These are phyloP conservation scores for Cyprinodon tularosa DNA, from an alignment of 2,113 vertebrate species.

Conservation along the genomic window DNA sequence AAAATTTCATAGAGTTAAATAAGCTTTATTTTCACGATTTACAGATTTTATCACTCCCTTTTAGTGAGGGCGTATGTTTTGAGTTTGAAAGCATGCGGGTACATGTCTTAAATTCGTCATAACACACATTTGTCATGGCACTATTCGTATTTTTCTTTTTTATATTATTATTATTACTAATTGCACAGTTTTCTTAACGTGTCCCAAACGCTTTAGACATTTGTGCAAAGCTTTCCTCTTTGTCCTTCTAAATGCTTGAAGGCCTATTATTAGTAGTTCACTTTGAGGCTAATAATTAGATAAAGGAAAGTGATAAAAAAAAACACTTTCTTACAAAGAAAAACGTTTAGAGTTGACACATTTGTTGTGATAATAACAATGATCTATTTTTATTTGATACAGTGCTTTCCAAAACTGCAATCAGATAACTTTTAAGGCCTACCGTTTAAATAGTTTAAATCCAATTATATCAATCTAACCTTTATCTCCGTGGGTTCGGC, in stretches of 20 bases:
- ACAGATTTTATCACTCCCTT: conserved; percentile 25
- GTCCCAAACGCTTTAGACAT: conserved; percentile 22
- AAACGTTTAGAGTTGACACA: background rate
- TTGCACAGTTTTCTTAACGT: background rate
- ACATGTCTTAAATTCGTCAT: conserved; percentile 37
- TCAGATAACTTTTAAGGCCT: conserved; percentile 46
- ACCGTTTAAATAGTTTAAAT: conserved; percentile 48
- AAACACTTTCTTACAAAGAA: background rate
- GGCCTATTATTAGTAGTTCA: conserved; percentile 6
- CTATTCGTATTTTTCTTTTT: background rate
- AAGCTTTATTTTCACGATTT: conserved; percentile 2
- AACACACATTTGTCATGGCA: conserved; percentile 21
- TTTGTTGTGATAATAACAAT: background rate
- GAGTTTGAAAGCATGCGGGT: conserved; percentile 14
- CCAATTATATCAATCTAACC: conserved; percentile 75
- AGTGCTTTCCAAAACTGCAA: conserved; percentile 13
- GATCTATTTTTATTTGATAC: background rate
- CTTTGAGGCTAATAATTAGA: background rate
- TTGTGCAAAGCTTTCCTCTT: conserved; percentile 6
- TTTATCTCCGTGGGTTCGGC: conserved; percentile 70
- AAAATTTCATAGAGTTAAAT: background rate
- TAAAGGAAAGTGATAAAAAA: background rate
- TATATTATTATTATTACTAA: background rate
- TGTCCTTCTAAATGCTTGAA: background rate
- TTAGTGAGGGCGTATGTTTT: conserved; percentile 22